Percentiles rank a stretch among this genome's conserved stretches.
Evolutionary conservation across 2,797 vertebrate genomes (phyloP).

Genomic region (Chromis chromis): DNA sequence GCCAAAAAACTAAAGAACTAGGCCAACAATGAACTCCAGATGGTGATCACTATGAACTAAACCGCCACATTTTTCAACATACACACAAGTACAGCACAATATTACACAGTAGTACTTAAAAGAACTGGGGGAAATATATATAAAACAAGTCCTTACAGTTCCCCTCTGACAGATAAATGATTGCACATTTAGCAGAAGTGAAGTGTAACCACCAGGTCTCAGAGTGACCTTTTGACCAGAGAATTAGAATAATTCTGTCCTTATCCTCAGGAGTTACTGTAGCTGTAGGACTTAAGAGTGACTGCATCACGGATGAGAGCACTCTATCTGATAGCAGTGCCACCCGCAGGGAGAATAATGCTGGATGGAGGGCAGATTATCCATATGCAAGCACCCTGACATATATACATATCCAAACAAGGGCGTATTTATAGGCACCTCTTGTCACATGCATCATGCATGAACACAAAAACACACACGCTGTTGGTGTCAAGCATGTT

Average conservation of each 20-base stretch:
- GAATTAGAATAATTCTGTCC: conserved; percentile 69
- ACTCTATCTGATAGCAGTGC: conserved; percentile 55
- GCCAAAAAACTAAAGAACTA: conserved; percentile 17
- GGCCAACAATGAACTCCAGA: conserved; percentile 28
- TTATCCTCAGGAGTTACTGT: conserved; percentile 65
- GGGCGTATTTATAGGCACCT: conserved; percentile 35
- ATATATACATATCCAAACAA: conserved; percentile 47
- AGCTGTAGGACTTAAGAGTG: conserved; percentile 63
- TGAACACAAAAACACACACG: conserved; percentile 13
- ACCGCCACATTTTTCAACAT: neutral
- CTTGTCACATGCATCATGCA: conserved; percentile 16
- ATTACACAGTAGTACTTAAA: neutral
- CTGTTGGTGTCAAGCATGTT: neutral
- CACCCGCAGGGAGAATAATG: conserved; percentile 42
- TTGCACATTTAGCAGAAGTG: neutral
- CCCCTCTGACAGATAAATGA: neutral
- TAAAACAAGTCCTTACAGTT: neutral
- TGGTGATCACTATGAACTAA: conserved; percentile 11
- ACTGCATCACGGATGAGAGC: conserved; percentile 66
- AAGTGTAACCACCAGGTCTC: conserved; percentile 13
- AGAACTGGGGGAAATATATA: neutral
- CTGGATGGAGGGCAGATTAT: conserved; percentile 61
- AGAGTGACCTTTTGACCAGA: conserved; percentile 57
- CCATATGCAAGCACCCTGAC: conserved; percentile 55
- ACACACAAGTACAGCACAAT: neutral